These are phyloP conservation scores for Ametastegia equiseti DNA, from an alignment of 2,888 invertebrate genomes.

Conservation along the genomic window DNA sequence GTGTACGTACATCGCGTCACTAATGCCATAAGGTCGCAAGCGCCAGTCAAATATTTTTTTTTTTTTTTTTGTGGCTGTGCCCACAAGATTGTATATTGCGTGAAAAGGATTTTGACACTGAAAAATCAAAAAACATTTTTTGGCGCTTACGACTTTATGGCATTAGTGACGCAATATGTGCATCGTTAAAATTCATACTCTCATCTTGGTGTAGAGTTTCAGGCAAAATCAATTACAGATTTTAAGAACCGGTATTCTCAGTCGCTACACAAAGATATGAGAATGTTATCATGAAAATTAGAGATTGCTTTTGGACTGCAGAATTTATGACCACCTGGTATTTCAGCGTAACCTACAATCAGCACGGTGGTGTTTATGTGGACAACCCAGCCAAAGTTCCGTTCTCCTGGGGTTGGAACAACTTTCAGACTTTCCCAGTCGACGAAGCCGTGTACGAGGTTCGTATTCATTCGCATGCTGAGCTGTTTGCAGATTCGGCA, in stretches of 20 bases:
- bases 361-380: constrained; percentile 63
- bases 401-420: constrained; percentile 62
- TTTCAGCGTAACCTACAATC: constrained; percentile 65
- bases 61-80: no score
- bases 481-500: not conserved
- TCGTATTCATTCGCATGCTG: constrained; percentile 1
- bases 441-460: constrained; percentile 57
- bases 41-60: no score
- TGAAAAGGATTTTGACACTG: no score
- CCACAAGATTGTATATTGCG: no score
- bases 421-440: constrained; percentile 50
- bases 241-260: not conserved
- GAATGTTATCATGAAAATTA: not conserved
- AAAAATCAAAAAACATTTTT: no score
- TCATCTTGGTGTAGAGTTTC: not conserved
- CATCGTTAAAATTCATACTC: not conserved
- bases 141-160: no score
- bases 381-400: constrained; percentile 59
- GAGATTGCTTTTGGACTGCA: not conserved
- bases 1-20: not conserved
- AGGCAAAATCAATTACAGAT: not conserved
- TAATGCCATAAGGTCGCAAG: not conserved
- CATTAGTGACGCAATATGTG: no score
- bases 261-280: not conserved
- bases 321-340: constrained; percentile 29